Evolutionary conservation across 2,888 invertebrate genomes (phyloP), one percentile per base, ranked within the genome.

Genomic region (Rhagophthalmus giganteus): DNA sequence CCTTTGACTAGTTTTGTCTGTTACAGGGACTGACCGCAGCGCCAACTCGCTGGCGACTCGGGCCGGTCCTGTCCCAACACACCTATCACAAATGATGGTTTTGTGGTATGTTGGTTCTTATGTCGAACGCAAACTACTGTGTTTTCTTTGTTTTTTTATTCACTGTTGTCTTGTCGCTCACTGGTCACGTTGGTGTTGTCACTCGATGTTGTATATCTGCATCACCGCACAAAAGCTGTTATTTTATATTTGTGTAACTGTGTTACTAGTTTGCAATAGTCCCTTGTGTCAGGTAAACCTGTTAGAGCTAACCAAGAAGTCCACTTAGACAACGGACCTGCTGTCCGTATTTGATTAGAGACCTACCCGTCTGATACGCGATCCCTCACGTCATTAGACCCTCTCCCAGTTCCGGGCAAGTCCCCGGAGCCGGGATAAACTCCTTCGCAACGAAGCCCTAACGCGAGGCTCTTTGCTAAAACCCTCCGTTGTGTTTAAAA

Each of bases 1-100:
- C 3, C 54, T 68, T 64, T 69, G 66, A 70, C 62, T 71, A 62
- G 65, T 60, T 69, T 69, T 73, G 62, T 75, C 70, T 75, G 73
- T 75, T 75, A 62, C 75, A 75, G 74, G 73, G 74, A 74, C 74
- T 74, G 74, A 75, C 73, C 74, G 70, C 74, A 72, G 71, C 73
- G 74, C 74, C 74, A 73, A 66, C 70, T 70, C 63, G 70, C 71
- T 74, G 73, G 74, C 73, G 71, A 69, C 70, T 71, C 70, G 70
- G 73, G 68, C 71, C 67, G 72, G 73, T 74, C 69, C 70, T 73
- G 71, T 71, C 70, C 71, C 65, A 63, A 60, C 59, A 60, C 58
- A 54, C 55, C 60, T 68, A 63, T 65, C 72, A 67, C 70, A 71
- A 71, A 73, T 73, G 73, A 70, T 74, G 72, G 72, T 74, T 73